Evolutionary conservation across 2,113 vertebrate genomes (phyloP).

Genomic region (Heterocephalus glaber): DNA sequence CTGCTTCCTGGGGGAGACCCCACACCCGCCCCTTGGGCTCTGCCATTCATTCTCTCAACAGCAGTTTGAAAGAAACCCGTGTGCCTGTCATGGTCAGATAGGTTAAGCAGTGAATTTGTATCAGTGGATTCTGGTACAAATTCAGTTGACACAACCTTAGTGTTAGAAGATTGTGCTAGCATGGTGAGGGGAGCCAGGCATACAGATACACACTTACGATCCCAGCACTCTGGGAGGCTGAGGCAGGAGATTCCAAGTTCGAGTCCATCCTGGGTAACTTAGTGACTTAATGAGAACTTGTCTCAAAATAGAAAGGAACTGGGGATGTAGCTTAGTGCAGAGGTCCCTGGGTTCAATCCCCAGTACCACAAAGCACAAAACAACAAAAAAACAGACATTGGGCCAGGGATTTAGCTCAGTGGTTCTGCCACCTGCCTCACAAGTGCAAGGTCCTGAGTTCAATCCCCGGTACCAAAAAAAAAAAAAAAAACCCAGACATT

Average conservation of each 20-base stretch:
- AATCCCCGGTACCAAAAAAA: too few relatives aligned
- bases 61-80: background rate
- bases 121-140: background rate
- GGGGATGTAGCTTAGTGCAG: background rate
- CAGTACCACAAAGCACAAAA: background rate
- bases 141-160: background rate
- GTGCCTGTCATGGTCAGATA: too few relatives aligned
- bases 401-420: too few relatives aligned
- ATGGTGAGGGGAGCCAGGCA: accelerated
- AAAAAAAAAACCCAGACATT: background rate
- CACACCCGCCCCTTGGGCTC: accelerated
- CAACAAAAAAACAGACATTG: background rate
- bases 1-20: too few relatives aligned
- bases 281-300: background rate
- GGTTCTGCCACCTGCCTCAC: too few relatives aligned
- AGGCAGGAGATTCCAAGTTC: background rate
- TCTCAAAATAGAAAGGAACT: background rate
- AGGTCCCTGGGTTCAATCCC: background rate
- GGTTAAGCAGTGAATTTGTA: background rate
- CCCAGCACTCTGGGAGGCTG: background rate
- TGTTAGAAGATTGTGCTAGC: background rate
- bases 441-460: too few relatives aligned
- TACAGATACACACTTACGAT: accelerated
- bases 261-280: background rate
- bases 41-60: background rate